Percentiles rank a stretch among this genome's conserved stretches.
phyloP scores from a whole-genome alignment of 2,888 invertebrate species.

The Tipula lateralis region DNA sequence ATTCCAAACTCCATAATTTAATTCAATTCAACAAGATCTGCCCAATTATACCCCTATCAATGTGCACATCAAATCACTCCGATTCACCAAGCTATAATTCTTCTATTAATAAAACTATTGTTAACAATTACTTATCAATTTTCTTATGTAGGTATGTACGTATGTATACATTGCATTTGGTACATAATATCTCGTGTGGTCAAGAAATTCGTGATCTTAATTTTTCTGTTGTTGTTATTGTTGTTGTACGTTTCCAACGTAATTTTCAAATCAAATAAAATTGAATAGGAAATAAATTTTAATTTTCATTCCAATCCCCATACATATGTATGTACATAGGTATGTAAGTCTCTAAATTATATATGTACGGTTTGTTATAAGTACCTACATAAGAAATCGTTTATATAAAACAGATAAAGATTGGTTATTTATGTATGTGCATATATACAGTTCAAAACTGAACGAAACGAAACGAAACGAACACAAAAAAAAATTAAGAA shows the following conservation, averaged over 20 bases:
- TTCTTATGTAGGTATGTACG: background rate
- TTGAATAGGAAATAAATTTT: constrained; percentile 19
- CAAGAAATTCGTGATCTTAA: background rate
- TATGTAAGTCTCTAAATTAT: constrained; percentile 13
- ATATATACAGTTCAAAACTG: background rate
- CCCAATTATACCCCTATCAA: background rate
- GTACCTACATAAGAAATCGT: constrained; percentile 4
- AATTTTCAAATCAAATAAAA: constrained; percentile 24
- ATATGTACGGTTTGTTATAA: background rate
- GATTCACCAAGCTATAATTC: background rate
- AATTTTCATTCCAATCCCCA: constrained; percentile 2
- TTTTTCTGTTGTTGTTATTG: background rate
- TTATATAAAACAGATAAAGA: background rate
- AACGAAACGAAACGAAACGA: background rate
- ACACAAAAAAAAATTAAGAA: background rate
- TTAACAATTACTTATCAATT: constrained; percentile 19
- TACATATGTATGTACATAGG: no score
- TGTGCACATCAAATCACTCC: background rate
- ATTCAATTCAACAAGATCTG: background rate
- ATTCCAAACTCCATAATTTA: background rate
- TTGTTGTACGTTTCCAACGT: background rate
- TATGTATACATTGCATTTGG: background rate
- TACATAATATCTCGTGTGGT: background rate
- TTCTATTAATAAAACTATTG: background rate
- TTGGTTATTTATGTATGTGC: background rate